phyloP scores from a whole-genome alignment of 2,797 vertebrate species.

The Staurois parvus region DNA sequence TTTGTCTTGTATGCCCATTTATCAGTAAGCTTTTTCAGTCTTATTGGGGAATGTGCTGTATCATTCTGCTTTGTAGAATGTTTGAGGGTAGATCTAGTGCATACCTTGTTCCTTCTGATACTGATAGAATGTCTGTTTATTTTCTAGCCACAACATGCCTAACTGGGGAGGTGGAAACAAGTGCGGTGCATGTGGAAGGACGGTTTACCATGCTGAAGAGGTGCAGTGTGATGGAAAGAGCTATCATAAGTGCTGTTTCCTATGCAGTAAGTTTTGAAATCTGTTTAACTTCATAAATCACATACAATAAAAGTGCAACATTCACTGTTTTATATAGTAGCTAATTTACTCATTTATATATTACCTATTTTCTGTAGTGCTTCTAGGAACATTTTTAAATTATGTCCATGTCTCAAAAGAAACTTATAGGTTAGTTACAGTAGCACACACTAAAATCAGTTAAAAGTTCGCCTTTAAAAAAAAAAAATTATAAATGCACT shows the following conservation, averaged over 20 bases:
- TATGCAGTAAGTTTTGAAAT: slow-evolving; percentile 87
- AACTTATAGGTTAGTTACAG: too few species aligned
- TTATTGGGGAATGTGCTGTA: neutral
- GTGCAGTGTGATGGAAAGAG: slow-evolving; percentile 93
- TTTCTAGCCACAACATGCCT: slow-evolving; percentile 79
- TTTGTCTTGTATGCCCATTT: too few species aligned
- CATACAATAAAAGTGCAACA: too few species aligned
- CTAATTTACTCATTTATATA: too few species aligned
- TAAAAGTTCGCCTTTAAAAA: too few species aligned
- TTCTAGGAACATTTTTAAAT: too few species aligned
- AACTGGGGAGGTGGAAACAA: slow-evolving; percentile 96
- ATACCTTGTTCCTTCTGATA: neutral
- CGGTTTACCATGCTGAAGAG: slow-evolving; percentile 93
- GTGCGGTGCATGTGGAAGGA: slow-evolving; percentile 83
- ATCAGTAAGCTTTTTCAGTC: neutral
- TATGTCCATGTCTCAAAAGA: too few species aligned
- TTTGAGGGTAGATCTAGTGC: neutral
- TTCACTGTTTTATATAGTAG: too few species aligned
- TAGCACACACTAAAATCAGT: too few species aligned
- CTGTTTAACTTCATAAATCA: neutral
- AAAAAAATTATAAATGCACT: too few species aligned
- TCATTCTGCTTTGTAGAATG: neutral
- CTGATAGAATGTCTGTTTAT: neutral
- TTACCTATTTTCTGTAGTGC: too few species aligned
- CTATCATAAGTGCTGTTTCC: slow-evolving; percentile 93